These are phyloP conservation scores for Leguminivora glycinivorella DNA, from an alignment of 1,140 invertebrate genomes.

Conservation along the genomic window DNA sequence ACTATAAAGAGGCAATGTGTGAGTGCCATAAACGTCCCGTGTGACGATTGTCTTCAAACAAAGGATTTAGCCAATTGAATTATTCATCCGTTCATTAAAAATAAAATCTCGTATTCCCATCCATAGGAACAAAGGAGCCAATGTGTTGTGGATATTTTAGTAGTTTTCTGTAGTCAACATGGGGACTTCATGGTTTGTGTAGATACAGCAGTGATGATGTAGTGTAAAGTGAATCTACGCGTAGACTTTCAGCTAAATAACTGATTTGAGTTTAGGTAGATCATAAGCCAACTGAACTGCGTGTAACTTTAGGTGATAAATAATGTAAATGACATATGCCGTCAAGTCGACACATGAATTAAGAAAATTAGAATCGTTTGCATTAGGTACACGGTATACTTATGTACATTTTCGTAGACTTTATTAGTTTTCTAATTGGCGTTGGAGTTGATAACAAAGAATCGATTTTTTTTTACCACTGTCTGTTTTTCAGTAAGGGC, in stretches of 20 bases:
- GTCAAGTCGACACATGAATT: too few species aligned
- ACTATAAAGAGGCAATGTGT: conserved; percentile 12
- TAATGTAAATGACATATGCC: neutral
- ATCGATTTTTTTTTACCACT: too few species aligned
- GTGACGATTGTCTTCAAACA: conserved; percentile 1
- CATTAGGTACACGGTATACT: too few species aligned
- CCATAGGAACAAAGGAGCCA: neutral
- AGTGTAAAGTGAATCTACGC: conserved; percentile 11
- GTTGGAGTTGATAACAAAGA: too few species aligned
- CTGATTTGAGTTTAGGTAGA: neutral
- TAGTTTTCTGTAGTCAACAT: neutral
- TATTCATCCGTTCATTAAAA: conserved; percentile 5
- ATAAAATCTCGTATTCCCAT: neutral
- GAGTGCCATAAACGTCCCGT: conserved; percentile 14
- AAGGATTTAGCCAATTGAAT: conserved; percentile 1
- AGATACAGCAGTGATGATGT: conserved; percentile 17
- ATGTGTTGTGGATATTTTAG: neutral
- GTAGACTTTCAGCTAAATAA: neutral
- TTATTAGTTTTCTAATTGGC: too few species aligned
- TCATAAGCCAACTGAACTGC: neutral
- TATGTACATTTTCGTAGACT: too few species aligned
- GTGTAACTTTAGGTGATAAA: neutral
- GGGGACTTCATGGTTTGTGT: conserved; percentile 14
- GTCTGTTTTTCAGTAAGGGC: too few species aligned
- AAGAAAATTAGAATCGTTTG: too few species aligned